Evolutionary conservation across 2,113 vertebrate species (phyloP).

Genomic region (Oreochromis tanganicae): DNA sequence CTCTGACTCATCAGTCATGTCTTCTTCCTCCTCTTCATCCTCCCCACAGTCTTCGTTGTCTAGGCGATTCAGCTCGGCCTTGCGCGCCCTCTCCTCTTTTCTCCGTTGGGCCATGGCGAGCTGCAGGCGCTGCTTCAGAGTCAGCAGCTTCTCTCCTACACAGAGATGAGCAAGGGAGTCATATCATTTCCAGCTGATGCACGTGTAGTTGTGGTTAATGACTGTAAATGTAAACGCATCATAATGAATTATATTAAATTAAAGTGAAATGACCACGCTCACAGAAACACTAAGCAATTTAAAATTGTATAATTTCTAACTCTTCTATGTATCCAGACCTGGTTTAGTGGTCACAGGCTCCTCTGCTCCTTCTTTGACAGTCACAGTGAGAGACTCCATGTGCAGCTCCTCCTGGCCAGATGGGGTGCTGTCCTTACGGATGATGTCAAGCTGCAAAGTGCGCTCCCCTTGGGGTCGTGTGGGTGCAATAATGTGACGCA

Average conservation of each 20-base stretch:
- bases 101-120: conserved; percentile 91
- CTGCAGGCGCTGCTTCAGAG: conserved; percentile 89
- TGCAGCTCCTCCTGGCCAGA: conserved; percentile 84
- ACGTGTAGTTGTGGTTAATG: not conserved
- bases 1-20: conserved; percentile 84
- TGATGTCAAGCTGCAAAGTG: conserved; percentile 76
- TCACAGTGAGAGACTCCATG: conserved; percentile 76
- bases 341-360: conserved; percentile 72
- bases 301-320: not conserved
- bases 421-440: conserved; percentile 78
- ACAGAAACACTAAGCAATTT: fast-evolving
- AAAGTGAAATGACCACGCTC: not conserved
- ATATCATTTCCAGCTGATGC: not conserved
- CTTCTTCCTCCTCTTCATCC: conserved; percentile 84
- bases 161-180: not conserved
- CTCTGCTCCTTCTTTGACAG: conserved; percentile 76
- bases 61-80: conserved; percentile 80
- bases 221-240: fast-evolving
- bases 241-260: not conserved
- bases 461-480: conserved; percentile 62
- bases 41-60: conserved; percentile 92
- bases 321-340: conserved; percentile 67
- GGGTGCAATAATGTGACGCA: conserved; percentile 76
- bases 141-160: conserved; percentile 86
- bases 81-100: conserved; percentile 81